Conservation (phyloP, 2,113 vertebrate genomes). For the Mystacornis crossleyi region DNA sequence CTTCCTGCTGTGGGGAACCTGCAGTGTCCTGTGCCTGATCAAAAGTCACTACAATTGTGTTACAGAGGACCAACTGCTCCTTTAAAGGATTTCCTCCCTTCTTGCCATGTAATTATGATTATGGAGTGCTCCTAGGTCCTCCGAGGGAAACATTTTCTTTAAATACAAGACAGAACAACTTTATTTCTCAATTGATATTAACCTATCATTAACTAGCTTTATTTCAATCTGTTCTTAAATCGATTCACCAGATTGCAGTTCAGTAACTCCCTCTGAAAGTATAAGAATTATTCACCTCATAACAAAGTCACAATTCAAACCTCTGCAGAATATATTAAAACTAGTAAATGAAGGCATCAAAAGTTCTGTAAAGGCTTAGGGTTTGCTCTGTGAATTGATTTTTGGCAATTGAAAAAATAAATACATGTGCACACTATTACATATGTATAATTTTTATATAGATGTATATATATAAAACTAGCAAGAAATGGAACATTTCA, state of each 20-base stretch:
- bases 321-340: slow-evolving; percentile 13
- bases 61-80: background rate
- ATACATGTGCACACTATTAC: background rate
- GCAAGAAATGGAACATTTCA: slow-evolving; percentile 2
- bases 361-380: background rate
- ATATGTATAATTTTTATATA: background rate
- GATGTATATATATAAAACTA: background rate
- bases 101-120: background rate
- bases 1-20: background rate
- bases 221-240: background rate
- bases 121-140: background rate
- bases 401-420: slow-evolving; percentile 29
- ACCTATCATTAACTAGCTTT: background rate
- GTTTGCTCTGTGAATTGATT: background rate
- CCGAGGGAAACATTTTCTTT: background rate
- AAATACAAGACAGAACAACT: background rate
- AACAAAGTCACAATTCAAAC: background rate
- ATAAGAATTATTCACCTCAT: slow-evolving; percentile 1
- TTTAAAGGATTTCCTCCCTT: background rate
- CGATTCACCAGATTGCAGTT: background rate
- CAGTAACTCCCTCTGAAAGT: background rate
- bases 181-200: background rate
- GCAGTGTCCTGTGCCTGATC: background rate
- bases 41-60: background rate
- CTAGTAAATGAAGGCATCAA: background rate